A percentile compares a stretch with the other conserved stretches of the same genome.
Evolutionary conservation across 2,797 vertebrate genomes (phyloP).

Genomic region (Hypotaenidia okinawae): DNA sequence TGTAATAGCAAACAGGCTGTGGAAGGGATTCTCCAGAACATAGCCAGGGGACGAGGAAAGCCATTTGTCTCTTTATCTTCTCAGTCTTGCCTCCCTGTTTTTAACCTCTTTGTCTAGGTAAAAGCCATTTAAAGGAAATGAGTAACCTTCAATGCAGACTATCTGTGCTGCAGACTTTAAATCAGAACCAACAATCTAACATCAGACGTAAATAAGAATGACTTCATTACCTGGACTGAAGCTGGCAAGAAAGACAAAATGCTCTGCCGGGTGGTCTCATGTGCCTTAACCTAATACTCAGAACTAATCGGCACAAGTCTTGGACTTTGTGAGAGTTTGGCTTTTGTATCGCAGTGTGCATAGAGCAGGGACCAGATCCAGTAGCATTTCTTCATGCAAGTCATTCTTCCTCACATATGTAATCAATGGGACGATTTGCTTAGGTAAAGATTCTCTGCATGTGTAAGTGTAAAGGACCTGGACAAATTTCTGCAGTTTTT

Average conservation of each 20-base stretch:
- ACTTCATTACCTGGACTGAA: slow-evolving; percentile 49
- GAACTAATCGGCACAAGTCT: neutral
- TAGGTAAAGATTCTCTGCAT: slow-evolving; percentile 31
- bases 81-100: neutral
- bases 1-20: neutral
- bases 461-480: slow-evolving; percentile 34
- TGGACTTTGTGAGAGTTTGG: slow-evolving; percentile 16
- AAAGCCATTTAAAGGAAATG: neutral
- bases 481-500: slow-evolving; percentile 47
- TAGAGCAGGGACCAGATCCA: slow-evolving; percentile 18
- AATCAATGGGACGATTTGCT: slow-evolving; percentile 33
- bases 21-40: neutral
- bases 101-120: neutral
- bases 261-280: slow-evolving; percentile 28
- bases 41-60: neutral
- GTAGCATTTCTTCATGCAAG: slow-evolving; percentile 13
- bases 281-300: slow-evolving; percentile 29
- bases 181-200: neutral
- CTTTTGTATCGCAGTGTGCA: neutral
- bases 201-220: slow-evolving; percentile 30
- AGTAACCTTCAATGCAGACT: neutral
- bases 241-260: slow-evolving; percentile 27
- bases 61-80: neutral
- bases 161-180: slow-evolving; percentile 3
- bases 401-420: slow-evolving; percentile 23